Conservation (phyloP, 2,888 invertebrate genomes). For the Ormia ochracea region DNA sequence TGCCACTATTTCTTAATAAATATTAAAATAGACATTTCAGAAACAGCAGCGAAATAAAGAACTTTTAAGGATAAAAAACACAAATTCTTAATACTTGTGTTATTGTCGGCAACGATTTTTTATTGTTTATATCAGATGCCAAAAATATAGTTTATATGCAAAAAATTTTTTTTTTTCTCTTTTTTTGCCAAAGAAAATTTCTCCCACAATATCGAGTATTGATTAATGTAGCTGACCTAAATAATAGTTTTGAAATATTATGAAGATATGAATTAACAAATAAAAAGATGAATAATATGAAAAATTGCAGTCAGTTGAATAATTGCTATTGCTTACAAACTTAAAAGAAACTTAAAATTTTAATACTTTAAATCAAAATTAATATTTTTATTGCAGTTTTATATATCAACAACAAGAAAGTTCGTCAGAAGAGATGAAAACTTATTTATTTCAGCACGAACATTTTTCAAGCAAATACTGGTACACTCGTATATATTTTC, state of each 20-base stretch:
- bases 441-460: too few species aligned
- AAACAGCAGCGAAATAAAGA: too few species aligned
- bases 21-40: too few species aligned
- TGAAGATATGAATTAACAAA: not conserved
- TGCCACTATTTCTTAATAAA: too few species aligned
- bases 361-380: too few species aligned
- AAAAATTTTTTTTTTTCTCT: not conserved
- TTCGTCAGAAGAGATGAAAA: too few species aligned
- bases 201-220: not conserved
- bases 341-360: not conserved
- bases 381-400: too few species aligned
- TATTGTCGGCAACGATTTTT: not conserved
- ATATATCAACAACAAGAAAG: too few species aligned
- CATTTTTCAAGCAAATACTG: too few species aligned
- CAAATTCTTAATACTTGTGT: not conserved
- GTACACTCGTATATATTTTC: too few species aligned
- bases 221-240: conserved; percentile 22
- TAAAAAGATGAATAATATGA: not conserved
- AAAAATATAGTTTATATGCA: conserved; percentile 2
- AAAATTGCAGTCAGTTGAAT: not conserved
- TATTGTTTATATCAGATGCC: conserved; percentile 13
- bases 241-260: conserved; percentile 19
- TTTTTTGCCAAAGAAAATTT: conserved; percentile 15
- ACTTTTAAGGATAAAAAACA: not conserved
- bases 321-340: not conserved